A percentile compares a stretch with the other conserved stretches of the same genome.
Evolutionary conservation across 2,113 vertebrate genomes (phyloP).

Genomic region (Eupsittula cactorum): DNA sequence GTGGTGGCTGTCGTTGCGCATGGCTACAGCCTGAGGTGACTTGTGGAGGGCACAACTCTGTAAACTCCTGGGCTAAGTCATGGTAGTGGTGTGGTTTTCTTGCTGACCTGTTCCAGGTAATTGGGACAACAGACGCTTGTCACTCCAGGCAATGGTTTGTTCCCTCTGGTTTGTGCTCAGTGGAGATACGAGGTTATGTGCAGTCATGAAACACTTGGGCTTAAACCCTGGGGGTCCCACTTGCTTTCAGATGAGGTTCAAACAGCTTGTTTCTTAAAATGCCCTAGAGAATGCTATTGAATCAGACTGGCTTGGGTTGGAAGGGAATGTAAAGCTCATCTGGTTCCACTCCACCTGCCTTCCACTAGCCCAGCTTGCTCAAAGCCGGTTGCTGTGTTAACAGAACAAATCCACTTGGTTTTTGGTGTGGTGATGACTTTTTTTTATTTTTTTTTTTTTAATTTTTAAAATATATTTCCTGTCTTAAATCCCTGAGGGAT

Average conservation of each 20-base stretch:
- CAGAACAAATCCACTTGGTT: not conserved
- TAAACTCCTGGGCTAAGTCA: not conserved
- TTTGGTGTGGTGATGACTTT: not conserved
- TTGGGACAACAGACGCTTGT: not conserved
- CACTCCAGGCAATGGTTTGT: not conserved
- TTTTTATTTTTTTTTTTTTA: not conserved
- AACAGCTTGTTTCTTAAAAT: not conserved
- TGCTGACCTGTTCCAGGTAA: not conserved
- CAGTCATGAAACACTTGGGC: rapidly evolving
- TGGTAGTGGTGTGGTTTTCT: not conserved
- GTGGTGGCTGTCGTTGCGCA: not conserved
- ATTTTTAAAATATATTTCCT: not conserved
- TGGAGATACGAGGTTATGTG: not conserved
- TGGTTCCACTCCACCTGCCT: not conserved
- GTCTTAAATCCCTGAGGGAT: not conserved
- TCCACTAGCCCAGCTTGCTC: not conserved
- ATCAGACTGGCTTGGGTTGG: not conserved
- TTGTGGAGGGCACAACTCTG: not conserved
- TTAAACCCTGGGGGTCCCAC: not conserved
- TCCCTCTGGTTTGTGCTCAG: not conserved
- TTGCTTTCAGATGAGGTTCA: not conserved
- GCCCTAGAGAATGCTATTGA: not conserved
- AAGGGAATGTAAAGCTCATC: not conserved
- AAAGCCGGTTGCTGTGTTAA: not conserved
- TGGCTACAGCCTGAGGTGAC: not conserved